A percentile compares a stretch with the other conserved stretches of the same genome.
Conservation (phyloP, 2,113 vertebrate species). For the Oncorhynchus tshawytscha region DNA sequence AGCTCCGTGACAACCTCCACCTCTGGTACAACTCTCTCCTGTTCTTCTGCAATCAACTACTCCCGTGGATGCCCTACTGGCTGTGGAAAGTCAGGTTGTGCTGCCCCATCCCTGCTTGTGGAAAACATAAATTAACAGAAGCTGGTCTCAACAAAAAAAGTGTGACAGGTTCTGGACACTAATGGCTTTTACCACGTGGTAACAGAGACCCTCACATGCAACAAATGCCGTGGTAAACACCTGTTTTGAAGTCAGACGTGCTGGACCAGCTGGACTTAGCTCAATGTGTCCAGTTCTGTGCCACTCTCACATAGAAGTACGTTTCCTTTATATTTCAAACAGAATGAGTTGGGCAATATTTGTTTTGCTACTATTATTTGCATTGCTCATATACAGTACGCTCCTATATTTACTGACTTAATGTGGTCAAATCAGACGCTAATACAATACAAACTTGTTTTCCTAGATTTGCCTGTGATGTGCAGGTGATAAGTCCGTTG, state of each 20-base stretch:
- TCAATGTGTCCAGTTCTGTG: not conserved
- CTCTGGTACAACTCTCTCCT: too few relatives aligned
- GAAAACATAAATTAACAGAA: too few relatives aligned
- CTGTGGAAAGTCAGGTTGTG: too few relatives aligned
- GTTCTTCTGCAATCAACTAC: too few relatives aligned
- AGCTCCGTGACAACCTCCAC: too few relatives aligned
- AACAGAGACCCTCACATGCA: not conserved
- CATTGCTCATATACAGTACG: too few relatives aligned
- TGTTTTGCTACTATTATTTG: not conserved
- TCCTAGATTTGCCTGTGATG: slow-evolving; percentile 10
- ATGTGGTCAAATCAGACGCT: not conserved
- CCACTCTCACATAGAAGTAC: not conserved
- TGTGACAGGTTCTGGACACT: not conserved
- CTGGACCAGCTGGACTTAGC: not conserved
- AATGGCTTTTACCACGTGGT: not conserved
- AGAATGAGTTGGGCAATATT: not conserved
- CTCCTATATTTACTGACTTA: too few relatives aligned
- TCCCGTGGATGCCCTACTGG: too few relatives aligned
- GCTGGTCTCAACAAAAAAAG: not conserved
- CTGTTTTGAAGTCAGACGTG: not conserved
- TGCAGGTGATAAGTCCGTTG: not conserved
- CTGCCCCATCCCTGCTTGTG: too few relatives aligned
- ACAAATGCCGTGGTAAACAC: not conserved
- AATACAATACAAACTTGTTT: not conserved
- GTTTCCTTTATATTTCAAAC: not conserved